Evolutionary conservation across 2,113 vertebrate species (phyloP).

Genomic region (Excalfactoria chinensis): DNA sequence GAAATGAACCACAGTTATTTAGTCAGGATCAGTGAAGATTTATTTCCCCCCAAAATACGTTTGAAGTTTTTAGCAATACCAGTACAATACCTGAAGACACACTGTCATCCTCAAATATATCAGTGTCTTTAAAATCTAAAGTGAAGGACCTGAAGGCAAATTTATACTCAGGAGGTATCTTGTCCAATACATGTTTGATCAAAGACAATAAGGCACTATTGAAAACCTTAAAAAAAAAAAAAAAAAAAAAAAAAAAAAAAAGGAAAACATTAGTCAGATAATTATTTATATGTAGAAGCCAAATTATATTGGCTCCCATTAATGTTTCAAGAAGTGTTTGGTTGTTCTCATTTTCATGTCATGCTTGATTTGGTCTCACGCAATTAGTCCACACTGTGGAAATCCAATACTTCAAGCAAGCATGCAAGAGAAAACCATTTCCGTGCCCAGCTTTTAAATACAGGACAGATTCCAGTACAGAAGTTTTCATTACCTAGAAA

Average conservation of each 20-base stretch:
- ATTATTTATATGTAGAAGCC: background rate
- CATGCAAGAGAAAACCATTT: background rate
- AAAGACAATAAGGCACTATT: conserved; percentile 84
- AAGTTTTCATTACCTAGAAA: background rate
- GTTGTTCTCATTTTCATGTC: background rate
- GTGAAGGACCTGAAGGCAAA: conserved; percentile 86
- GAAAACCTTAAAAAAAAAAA: conserved; percentile 81
- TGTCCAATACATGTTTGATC: conserved; percentile 73
- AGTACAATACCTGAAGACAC: conserved; percentile 69
- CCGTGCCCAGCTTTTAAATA: background rate
- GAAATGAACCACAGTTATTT: background rate
- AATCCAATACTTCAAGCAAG: background rate
- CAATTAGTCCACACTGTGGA: background rate
- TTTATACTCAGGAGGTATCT: conserved; percentile 70
- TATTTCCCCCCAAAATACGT: background rate
- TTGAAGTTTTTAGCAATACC: background rate
- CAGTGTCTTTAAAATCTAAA: conserved; percentile 63
- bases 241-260: background rate
- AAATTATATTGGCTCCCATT: background rate
- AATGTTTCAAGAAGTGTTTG: background rate
- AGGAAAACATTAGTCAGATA: conserved; percentile 9
- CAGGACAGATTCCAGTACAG: background rate
- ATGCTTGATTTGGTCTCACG: background rate
- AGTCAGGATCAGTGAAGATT: background rate
- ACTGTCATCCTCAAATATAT: conserved; percentile 33